These are phyloP conservation scores for Eurytoma californica DNA, from an alignment of 2,888 invertebrate genomes.

Conservation along the genomic window DNA sequence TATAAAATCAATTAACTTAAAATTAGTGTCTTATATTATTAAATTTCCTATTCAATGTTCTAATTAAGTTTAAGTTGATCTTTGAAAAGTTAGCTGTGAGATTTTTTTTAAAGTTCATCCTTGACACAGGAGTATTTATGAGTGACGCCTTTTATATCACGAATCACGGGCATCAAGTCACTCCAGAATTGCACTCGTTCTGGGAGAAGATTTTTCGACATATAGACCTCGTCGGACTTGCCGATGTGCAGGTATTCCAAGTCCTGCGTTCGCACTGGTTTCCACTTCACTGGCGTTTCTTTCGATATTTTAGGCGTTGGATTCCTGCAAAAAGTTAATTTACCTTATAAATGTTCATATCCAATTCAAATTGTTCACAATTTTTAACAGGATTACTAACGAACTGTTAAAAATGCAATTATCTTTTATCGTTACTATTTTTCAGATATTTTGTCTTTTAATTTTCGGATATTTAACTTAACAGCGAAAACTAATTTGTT, in stretches of 20 bases:
- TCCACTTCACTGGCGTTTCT: constrained; percentile 77
- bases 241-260: constrained; percentile 78
- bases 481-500: too few relatives aligned
- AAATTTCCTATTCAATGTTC: too few relatives aligned
- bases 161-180: constrained; percentile 57
- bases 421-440: too few relatives aligned
- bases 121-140: constrained; percentile 23
- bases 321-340: constrained; percentile 77
- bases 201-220: constrained; percentile 77
- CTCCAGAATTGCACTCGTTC: constrained; percentile 82
- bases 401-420: too few relatives aligned
- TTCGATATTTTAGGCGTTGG: constrained; percentile 78
- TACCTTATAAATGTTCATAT: neutral
- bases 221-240: constrained; percentile 75
- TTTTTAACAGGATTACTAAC: too few relatives aligned
- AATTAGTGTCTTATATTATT: too few relatives aligned
- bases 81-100: neutral
- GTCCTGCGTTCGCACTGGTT: constrained; percentile 75
- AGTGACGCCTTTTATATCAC: constrained; percentile 33
- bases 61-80: too few relatives aligned
- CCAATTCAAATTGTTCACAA: too few relatives aligned
- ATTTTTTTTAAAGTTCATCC: constrained; percentile 47
- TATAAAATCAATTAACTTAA: too few relatives aligned
- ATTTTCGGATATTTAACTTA: too few relatives aligned
- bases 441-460: too few relatives aligned